Evolutionary conservation across 92 coral and sea anemone genomes (phyloP), one percentile per base, ranked within the genome.

Genomic region (Diadumene lineata): DNA sequence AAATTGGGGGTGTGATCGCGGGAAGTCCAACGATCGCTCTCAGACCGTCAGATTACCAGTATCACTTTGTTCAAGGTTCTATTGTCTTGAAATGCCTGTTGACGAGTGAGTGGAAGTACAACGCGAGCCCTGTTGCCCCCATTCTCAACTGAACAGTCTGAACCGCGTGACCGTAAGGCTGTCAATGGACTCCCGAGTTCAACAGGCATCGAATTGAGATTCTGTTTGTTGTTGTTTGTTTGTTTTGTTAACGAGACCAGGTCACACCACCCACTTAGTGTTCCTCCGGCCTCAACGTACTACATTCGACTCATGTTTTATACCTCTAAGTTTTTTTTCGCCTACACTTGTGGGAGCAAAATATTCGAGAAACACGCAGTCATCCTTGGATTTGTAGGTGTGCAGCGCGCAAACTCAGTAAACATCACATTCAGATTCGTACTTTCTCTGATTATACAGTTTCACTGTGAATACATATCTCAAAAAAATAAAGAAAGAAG

Each of bases 101-200:
- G 33, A n/a, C 29, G n/a, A 43, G 77, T 61, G 48, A 33, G 77
- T 34, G 77, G 77, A 72, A 72, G 77, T 72, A 13, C 77, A 72
- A 56, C 56, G 77, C 53, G 66, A 72, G 65, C 77, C 77, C 34
- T 43, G 77, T 66, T 25, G 66, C 66, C 77, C 77, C 77, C 77
- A 31, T 72, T 43, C 77, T 72, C 66, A 56, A 62, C 66, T 48
- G n/a, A 61, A 33, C 74, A 56, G 50, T 72, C 61, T 70, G 15
- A 10, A 27, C 75, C 75, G 29, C 75, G 75, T 70, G 75, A 51
- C 75, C 29, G 60, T n/a, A 38, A 70, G 75, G 75, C 75, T 70
- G 34, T 50, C 75, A 70, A 30, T 25, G 63, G 19, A 70, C 75
- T 51, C 75, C 63, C 58, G 50, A 43, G 71, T 38, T 38, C 48